Conservation (phyloP, 2,797 vertebrate species). For the Aphelocoma californica region DNA sequence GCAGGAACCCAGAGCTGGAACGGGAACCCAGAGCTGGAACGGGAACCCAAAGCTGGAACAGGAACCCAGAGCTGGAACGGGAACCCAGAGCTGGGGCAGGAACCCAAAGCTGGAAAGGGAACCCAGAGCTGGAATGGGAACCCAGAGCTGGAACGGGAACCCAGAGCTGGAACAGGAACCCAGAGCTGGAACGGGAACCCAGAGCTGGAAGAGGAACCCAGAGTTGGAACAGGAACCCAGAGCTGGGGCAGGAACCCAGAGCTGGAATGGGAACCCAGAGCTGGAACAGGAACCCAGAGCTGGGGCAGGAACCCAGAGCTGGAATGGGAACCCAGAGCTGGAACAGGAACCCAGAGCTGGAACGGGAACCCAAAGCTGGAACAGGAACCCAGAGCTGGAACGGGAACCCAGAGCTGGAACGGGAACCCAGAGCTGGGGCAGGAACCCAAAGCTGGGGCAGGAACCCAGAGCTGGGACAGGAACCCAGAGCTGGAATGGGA, state of each 20-base stretch:
- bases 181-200: too few species aligned
- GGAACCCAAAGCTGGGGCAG: not conserved
- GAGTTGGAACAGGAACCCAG: not conserved
- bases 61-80: not conserved
- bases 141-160: not conserved
- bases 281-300: too few species aligned
- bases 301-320: too few species aligned
- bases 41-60: accelerated
- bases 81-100: accelerated
- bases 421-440: too few species aligned
- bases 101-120: not conserved
- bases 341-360: too few species aligned
- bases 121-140: not conserved
- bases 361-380: too few species aligned
- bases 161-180: not conserved
- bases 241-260: not conserved
- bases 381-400: too few species aligned
- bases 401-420: too few species aligned
- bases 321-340: too few species aligned
- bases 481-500: not conserved
- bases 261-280: too few species aligned
- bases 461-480: too few species aligned
- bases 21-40: not conserved
- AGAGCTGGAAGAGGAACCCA: too few species aligned
- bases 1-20: accelerated